These are phyloP conservation scores for Pelecanoides urinatrix DNA, from an alignment of 2,113 vertebrate species.

Conservation along the genomic window DNA sequence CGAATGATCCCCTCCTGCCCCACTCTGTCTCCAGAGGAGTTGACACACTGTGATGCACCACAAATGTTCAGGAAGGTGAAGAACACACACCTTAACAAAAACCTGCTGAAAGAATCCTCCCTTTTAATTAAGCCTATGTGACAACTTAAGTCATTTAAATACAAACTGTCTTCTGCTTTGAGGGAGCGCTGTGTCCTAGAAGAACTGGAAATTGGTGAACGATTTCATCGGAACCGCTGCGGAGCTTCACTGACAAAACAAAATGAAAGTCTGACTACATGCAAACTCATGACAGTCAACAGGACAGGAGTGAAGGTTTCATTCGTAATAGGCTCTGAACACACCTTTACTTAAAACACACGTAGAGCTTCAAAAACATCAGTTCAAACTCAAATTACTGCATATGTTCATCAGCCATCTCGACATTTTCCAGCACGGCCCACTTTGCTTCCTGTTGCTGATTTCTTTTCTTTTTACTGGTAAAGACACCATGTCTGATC, in stretches of 20 bases:
- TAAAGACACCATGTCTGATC: background rate
- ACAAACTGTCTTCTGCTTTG: background rate
- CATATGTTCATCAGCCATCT: background rate
- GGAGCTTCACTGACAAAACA: background rate
- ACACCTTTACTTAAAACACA: background rate
- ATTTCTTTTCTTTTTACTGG: background rate
- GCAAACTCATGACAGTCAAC: accelerated
- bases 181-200: accelerated
- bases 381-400: background rate
- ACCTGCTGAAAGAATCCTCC: background rate
- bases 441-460: background rate
- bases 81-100: background rate
- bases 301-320: background rate
- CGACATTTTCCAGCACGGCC: background rate
- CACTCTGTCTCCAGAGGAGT: accelerated
- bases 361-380: accelerated
- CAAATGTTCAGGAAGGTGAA: accelerated
- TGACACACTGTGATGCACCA: accelerated
- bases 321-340: background rate
- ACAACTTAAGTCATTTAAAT: background rate
- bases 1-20: background rate
- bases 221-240: accelerated
- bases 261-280: accelerated
- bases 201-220: background rate
- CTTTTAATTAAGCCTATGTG: background rate